Evolutionary conservation across 2,797 vertebrate species (phyloP).

Genomic region (Anas acuta): DNA sequence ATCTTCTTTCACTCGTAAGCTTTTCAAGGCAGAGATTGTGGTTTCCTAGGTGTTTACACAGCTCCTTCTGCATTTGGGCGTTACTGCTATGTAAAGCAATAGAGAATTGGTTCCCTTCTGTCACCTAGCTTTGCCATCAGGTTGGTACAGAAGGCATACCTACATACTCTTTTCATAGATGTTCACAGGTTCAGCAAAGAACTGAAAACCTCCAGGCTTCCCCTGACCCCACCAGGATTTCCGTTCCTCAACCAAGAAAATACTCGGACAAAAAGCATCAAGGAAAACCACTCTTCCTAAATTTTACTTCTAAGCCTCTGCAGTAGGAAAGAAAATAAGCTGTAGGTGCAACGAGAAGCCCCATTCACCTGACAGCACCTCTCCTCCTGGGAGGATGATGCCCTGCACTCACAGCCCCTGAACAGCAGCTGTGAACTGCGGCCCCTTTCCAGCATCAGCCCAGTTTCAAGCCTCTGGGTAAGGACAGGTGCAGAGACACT

Average conservation of each 20-base stretch:
- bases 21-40: slow-evolving; percentile 42
- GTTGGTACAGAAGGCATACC: slow-evolving; percentile 1
- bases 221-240: neutral
- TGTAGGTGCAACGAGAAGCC: neutral
- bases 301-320: neutral
- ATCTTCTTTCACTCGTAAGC: slow-evolving; percentile 25
- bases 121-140: slow-evolving; percentile 10
- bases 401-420: rapidly evolving
- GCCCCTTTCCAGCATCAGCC: neutral
- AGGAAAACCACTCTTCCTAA: rapidly evolving
- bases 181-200: neutral
- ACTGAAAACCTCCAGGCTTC: neutral
- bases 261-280: neutral
- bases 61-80: neutral
- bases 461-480: neutral
- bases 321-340: neutral
- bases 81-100: slow-evolving; percentile 8
- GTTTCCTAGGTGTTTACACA: slow-evolving; percentile 32
- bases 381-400: rapidly evolving
- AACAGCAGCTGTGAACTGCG: rapidly evolving
- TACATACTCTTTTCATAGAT: neutral
- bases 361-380: no score
- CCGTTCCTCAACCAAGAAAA: rapidly evolving
- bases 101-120: slow-evolving; percentile 17
- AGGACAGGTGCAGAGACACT: neutral